Conservation (phyloP, 2,113 vertebrate species). For the Strix uralensis region DNA sequence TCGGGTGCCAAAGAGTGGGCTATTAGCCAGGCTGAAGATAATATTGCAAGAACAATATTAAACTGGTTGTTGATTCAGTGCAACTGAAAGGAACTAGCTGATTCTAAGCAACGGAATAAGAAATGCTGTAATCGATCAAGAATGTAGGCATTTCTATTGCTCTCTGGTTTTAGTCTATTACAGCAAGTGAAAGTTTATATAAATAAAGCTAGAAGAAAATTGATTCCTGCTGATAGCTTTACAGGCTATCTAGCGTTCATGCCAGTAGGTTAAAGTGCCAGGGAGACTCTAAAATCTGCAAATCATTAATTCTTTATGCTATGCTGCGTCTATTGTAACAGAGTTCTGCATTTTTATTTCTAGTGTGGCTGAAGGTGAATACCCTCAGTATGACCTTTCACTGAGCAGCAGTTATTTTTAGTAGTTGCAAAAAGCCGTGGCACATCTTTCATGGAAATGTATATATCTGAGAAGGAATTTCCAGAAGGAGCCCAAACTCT, state of each 20-base stretch:
- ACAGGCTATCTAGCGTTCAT: background rate
- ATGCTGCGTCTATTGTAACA: background rate
- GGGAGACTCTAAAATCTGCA: background rate
- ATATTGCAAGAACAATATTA: background rate
- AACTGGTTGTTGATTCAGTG: background rate
- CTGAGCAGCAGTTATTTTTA: slow-evolving; percentile 19
- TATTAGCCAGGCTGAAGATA: background rate
- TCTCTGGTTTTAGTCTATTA: background rate
- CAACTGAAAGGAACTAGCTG: background rate
- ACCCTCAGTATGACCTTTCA: background rate
- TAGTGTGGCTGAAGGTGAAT: background rate
- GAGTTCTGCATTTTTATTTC: background rate
- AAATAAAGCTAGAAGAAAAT: background rate
- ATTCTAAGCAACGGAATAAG: background rate
- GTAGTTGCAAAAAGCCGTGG: background rate
- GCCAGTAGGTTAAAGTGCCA: background rate
- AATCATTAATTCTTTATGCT: background rate
- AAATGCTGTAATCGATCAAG: background rate
- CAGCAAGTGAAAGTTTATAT: background rate
- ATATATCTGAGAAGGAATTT: background rate
- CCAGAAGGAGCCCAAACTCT: background rate
- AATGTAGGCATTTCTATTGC: background rate
- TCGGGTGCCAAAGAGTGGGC: background rate
- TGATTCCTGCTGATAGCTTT: background rate
- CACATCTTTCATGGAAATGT: background rate